Evolutionary conservation across 2,888 invertebrate genomes (phyloP).

Genomic region (Clunio marinus): DNA sequence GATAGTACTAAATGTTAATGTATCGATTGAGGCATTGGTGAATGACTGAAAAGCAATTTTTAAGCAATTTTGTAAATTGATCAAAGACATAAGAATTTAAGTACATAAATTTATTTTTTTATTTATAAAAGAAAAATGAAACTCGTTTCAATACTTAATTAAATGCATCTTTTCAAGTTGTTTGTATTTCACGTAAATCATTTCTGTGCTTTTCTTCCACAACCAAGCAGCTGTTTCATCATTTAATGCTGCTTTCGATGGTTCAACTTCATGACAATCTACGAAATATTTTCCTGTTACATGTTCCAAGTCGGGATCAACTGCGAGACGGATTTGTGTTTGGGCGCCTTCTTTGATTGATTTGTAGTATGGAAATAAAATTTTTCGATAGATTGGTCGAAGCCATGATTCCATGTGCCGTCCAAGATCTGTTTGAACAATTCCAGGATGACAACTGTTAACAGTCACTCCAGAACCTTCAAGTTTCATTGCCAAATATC

Average conservation of each 20-base stretch:
- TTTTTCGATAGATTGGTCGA: constrained; percentile 4
- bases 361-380: constrained; percentile 38
- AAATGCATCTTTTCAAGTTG: constrained; percentile 7
- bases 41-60: neutral
- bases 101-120: too few relatives aligned
- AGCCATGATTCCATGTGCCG: constrained; percentile 54
- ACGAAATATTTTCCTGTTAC: constrained; percentile 41
- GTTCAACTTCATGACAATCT: constrained; percentile 40
- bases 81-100: neutral
- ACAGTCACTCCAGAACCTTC: constrained; percentile 69
- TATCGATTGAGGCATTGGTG: neutral
- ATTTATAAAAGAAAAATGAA: neutral
- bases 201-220: constrained; percentile 42
- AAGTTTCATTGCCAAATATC: constrained; percentile 61
- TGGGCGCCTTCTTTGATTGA: constrained; percentile 41
- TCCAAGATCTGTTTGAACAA: constrained; percentile 67
- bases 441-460: constrained; percentile 74
- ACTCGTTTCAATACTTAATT: neutral
- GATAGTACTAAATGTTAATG: too few relatives aligned
- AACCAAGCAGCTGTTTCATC: constrained; percentile 40
- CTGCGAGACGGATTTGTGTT: constrained; percentile 41
- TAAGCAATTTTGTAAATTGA: neutral
- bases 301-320: constrained; percentile 40
- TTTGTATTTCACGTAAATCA: constrained; percentile 39
- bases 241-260: constrained; percentile 40